Evolutionary conservation across 2,797 vertebrate genomes (phyloP).

Genomic region (Poecilia wingei): DNA sequence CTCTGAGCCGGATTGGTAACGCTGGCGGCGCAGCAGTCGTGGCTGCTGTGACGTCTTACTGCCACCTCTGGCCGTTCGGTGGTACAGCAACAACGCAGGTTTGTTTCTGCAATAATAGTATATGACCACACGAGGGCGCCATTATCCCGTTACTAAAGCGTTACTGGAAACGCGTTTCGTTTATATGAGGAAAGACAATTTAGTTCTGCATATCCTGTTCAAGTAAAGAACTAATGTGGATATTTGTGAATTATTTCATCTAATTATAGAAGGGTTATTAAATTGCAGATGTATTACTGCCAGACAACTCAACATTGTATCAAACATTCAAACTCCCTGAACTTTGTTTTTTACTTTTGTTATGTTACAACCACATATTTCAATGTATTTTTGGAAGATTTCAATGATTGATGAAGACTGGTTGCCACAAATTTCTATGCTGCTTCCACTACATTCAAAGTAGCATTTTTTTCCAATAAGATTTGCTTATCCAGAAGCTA

Average conservation of each 20-base stretch:
- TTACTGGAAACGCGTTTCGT: neutral
- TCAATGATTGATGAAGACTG: neutral
- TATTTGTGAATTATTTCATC: neutral
- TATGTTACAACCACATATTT: neutral
- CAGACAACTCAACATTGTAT: neutral
- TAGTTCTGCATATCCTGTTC: neutral
- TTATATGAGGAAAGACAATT: too few relatives aligned
- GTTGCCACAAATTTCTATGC: neutral
- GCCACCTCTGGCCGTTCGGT: slow-evolving; percentile 46
- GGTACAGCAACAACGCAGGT: slow-evolving; percentile 28
- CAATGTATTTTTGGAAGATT: neutral
- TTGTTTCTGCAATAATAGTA: neutral
- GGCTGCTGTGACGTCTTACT: slow-evolving; percentile 32
- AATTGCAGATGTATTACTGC: neutral
- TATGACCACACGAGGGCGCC: slow-evolving; percentile 40
- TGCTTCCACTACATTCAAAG: too few relatives aligned
- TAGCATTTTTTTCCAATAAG: too few relatives aligned
- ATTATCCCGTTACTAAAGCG: neutral
- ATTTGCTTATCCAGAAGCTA: too few relatives aligned
- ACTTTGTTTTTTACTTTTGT: neutral
- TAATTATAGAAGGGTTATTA: neutral
- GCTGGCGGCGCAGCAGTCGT: slow-evolving; percentile 31
- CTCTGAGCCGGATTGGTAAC: slow-evolving; percentile 21
- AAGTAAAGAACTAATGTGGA: neutral
- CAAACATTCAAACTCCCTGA: neutral